Evolutionary conservation across 1,140 invertebrate species (phyloP).

Genomic region (Papilio glaucus): DNA sequence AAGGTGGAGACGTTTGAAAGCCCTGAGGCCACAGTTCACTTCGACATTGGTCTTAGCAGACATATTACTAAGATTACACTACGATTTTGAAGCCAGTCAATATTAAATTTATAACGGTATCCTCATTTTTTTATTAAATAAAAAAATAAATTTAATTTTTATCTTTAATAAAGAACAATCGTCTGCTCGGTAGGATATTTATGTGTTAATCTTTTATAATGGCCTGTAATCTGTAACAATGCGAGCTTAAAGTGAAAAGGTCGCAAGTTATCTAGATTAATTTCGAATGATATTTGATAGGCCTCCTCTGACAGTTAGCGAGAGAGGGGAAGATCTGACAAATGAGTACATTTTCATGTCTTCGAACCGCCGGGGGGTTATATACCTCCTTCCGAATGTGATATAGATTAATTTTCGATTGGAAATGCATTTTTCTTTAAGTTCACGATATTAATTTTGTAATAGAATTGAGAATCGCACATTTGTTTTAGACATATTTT

Average conservation of each 20-base stretch:
- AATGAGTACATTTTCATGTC: slow-evolving; percentile 75
- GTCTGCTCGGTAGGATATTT: background rate
- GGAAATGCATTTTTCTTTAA: slow-evolving; percentile 38
- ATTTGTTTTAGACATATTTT: background rate
- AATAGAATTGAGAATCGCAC: background rate
- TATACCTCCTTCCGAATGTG: slow-evolving; percentile 57
- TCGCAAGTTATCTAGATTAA: slow-evolving; percentile 57
- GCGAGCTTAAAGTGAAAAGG: slow-evolving; percentile 18
- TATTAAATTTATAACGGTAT: slow-evolving; percentile 5
- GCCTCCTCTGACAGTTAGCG: slow-evolving; percentile 60
- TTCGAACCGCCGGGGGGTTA: slow-evolving; percentile 55
- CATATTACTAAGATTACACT: background rate
- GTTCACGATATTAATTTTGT: slow-evolving; percentile 41
- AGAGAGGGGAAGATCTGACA: slow-evolving; percentile 67
- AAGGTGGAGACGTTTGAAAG: slow-evolving; percentile 44
- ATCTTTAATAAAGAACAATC: background rate
- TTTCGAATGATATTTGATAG: slow-evolving; percentile 76
- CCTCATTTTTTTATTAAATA: too few relatives aligned
- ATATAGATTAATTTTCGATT: slow-evolving; percentile 53
- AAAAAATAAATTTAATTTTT: too few relatives aligned
- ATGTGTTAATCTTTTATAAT: slow-evolving; percentile 23
- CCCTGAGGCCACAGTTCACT: slow-evolving; percentile 42
- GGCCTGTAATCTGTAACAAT: slow-evolving; percentile 18
- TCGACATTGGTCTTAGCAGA: slow-evolving; percentile 27
- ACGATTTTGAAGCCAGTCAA: slow-evolving; percentile 26